These are phyloP conservation scores for Polypedilum pembai DNA, from an alignment of 1,140 invertebrate genomes.

Conservation along the genomic window DNA sequence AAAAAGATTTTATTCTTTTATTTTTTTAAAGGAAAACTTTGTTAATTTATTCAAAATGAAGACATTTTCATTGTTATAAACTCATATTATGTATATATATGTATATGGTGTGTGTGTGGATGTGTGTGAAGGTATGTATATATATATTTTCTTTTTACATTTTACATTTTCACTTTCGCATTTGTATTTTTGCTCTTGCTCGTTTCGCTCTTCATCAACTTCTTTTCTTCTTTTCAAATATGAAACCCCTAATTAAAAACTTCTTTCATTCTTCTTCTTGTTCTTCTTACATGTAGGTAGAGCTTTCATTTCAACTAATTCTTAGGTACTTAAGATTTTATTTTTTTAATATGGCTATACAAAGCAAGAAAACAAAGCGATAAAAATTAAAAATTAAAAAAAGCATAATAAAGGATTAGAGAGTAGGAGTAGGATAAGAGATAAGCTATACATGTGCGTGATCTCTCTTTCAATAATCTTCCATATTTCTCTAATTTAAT, in stretches of 20 bases:
- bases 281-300: background rate
- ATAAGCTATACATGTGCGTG: background rate
- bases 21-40: too few species aligned
- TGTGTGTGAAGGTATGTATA: background rate
- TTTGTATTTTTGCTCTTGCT: background rate
- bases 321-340: background rate
- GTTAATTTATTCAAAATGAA: constrained; percentile 16
- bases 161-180: background rate
- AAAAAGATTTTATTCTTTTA: background rate
- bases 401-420: background rate
- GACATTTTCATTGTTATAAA: constrained; percentile 19
- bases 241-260: background rate
- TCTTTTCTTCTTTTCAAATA: background rate
- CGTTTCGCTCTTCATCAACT: background rate
- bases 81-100: constrained; percentile 1
- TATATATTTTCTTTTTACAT: background rate
- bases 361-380: background rate
- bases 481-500: background rate
- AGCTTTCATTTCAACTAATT: background rate
- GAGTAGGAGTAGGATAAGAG: background rate
- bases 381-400: background rate
- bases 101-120: background rate
- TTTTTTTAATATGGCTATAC: background rate
- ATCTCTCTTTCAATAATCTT: background rate
- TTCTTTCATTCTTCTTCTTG: background rate